Evolutionary conservation across 2,888 invertebrate species (phyloP).

Genomic region (Pandemis heparana): DNA sequence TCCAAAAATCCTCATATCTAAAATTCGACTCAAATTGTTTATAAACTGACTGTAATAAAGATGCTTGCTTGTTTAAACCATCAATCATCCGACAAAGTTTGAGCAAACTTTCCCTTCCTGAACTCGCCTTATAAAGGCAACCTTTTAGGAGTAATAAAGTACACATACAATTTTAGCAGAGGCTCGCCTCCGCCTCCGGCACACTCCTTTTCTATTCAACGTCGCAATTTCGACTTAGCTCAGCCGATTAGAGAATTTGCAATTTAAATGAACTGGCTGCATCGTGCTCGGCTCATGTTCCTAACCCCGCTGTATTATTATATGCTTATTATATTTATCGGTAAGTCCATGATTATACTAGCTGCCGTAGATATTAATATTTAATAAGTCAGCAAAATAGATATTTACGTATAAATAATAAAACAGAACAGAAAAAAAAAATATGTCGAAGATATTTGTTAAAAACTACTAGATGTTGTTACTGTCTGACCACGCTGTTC

Average conservation of each 20-base stretch:
- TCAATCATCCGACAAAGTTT: conserved; percentile 40
- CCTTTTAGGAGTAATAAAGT: conserved; percentile 41
- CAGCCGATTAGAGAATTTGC: conserved; percentile 62
- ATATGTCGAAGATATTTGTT: too few relatives aligned
- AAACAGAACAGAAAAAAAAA: too few relatives aligned
- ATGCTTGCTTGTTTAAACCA: conserved; percentile 42
- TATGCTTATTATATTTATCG: conserved; percentile 36
- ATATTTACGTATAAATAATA: not conserved
- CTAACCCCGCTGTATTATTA: conserved; percentile 46
- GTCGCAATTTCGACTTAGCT: conserved; percentile 55
- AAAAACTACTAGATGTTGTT: too few relatives aligned
- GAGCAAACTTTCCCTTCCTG: conserved; percentile 27
- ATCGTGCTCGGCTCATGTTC: conserved; percentile 50
- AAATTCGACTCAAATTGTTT: conserved; percentile 34
- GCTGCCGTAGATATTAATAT: not conserved
- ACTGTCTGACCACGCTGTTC: too few relatives aligned
- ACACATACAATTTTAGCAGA: conserved; percentile 36
- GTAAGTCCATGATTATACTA: conserved; percentile 11
- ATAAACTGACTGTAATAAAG: conserved; percentile 39
- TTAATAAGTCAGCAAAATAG: not conserved
- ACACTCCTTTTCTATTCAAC: conserved; percentile 55
- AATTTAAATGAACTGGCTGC: conserved; percentile 65
- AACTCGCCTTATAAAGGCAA: conserved; percentile 38
- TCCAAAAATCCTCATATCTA: not conserved
- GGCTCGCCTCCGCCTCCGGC: conserved; percentile 13